phyloP scores from a whole-genome alignment of 2,113 vertebrate species.

The Elgaria multicarinata region DNA sequence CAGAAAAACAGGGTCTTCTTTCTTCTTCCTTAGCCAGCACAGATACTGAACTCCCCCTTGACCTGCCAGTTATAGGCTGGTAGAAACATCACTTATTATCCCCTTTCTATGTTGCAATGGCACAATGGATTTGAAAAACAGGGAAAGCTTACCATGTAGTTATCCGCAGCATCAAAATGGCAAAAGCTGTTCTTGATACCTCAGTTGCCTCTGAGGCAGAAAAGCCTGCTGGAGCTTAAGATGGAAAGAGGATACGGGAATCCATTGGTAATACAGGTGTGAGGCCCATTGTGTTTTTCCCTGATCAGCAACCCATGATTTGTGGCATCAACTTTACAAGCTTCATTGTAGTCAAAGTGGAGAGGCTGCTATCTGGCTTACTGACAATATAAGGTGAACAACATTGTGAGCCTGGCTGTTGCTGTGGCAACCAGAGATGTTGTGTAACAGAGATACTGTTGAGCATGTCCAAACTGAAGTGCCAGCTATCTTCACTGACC shows the following conservation, averaged over 20 bases:
- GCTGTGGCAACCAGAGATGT: constrained; percentile 1
- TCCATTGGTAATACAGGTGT: not conserved
- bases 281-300: not conserved
- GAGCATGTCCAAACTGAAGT: not conserved
- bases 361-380: not conserved
- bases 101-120: not conserved
- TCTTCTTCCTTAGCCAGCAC: not conserved
- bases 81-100: not conserved
- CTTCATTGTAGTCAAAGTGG: not conserved
- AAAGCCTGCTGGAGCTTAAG: not conserved
- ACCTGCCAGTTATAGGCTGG: not conserved
- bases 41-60: not conserved
- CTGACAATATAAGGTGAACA: constrained; percentile 7
- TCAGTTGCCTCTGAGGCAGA: not conserved
- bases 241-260: not conserved
- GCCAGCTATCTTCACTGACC: not conserved
- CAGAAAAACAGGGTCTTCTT: not conserved
- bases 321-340: not conserved
- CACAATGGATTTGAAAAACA: not conserved
- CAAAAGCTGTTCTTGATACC: not conserved
- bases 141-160: not conserved
- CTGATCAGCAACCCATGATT: not conserved
- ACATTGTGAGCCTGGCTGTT: not conserved
- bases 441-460: constrained; percentile 8
- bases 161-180: not conserved